These are phyloP conservation scores for Melanocharis versteri DNA, from an alignment of 2,113 vertebrate genomes.

Conservation along the genomic window DNA sequence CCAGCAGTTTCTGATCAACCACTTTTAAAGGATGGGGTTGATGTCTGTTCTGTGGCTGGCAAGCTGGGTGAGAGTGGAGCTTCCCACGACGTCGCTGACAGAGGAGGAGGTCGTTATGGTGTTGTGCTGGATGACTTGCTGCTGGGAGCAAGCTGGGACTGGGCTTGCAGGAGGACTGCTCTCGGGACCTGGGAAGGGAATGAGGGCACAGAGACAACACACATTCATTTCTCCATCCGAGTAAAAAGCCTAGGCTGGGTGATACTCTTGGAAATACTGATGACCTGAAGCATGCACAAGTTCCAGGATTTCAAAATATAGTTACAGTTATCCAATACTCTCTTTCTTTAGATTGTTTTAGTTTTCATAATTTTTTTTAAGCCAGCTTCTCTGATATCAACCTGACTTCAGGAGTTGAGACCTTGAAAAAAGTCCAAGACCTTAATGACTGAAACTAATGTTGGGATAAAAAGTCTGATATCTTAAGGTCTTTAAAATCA, in stretches of 20 bases:
- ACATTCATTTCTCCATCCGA: not conserved
- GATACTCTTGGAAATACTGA: not conserved
- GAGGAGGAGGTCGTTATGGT: slow-evolving; percentile 97
- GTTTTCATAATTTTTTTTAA: not conserved
- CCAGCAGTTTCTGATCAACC: slow-evolving; percentile 64
- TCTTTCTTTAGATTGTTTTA: not conserved
- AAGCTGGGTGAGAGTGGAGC: slow-evolving; percentile 86
- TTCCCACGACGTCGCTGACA: slow-evolving; percentile 85
- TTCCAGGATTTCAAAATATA: not conserved
- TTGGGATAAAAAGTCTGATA: not conserved
- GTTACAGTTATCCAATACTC: not conserved
- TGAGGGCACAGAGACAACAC: slow-evolving; percentile 47
- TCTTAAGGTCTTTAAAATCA: not conserved
- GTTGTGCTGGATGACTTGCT: slow-evolving; percentile 99
- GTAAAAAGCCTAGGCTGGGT: not conserved
- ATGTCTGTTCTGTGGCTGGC: slow-evolving; percentile 95
- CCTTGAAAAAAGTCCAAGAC: not conserved
- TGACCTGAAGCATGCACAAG: not conserved
- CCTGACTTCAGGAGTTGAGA: not conserved
- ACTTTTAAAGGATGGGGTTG: slow-evolving; percentile 93
- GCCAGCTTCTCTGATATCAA: not conserved
- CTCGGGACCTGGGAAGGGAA: slow-evolving; percentile 85
- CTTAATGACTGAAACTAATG: not conserved
- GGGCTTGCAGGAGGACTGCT: slow-evolving; percentile 94
- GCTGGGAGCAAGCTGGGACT: slow-evolving; percentile 87